Evolutionary conservation across 2,113 vertebrate species (phyloP).

Genomic region (Benitochromis conjunctus): DNA sequence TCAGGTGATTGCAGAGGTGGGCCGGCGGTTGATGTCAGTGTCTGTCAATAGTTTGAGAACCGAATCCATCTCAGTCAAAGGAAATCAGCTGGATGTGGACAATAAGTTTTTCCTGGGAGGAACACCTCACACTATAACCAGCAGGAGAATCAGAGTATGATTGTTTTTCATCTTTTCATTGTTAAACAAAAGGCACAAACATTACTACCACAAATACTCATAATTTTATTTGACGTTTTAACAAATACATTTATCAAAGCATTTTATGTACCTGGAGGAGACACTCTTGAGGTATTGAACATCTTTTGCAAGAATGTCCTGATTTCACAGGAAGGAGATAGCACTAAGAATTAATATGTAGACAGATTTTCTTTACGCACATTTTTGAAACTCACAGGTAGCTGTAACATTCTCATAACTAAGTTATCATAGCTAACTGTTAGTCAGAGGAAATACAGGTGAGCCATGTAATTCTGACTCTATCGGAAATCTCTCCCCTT

Average conservation of each 20-base stretch:
- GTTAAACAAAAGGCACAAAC: neutral
- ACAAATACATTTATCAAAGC: neutral
- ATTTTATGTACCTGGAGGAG: neutral
- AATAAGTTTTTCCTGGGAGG: slow-evolving; percentile 86
- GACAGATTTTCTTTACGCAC: fast-evolving
- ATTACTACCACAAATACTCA: neutral
- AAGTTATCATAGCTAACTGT: neutral
- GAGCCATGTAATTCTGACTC: neutral
- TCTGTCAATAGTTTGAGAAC: slow-evolving; percentile 72
- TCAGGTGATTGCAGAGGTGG: slow-evolving; percentile 46
- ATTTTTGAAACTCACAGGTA: neutral
- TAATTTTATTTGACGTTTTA: neutral
- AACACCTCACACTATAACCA: slow-evolving; percentile 72
- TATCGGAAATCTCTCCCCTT: neutral
- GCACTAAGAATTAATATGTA: neutral
- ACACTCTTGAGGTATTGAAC: fast-evolving
- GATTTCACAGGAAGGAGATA: neutral
- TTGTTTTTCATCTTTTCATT: neutral
- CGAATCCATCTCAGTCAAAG: slow-evolving; percentile 54
- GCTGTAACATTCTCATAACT: too few relatives aligned
- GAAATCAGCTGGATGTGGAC: slow-evolving; percentile 87
- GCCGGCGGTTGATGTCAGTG: slow-evolving; percentile 2
- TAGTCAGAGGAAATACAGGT: neutral
- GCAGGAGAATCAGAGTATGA: slow-evolving; percentile 43
- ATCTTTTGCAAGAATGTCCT: neutral